A percentile compares a stretch with the other conserved stretches of the same genome.
phyloP scores from a whole-genome alignment of 35 echinoderm and acorn worm species.

The Heliocidaris erythrogramma region DNA sequence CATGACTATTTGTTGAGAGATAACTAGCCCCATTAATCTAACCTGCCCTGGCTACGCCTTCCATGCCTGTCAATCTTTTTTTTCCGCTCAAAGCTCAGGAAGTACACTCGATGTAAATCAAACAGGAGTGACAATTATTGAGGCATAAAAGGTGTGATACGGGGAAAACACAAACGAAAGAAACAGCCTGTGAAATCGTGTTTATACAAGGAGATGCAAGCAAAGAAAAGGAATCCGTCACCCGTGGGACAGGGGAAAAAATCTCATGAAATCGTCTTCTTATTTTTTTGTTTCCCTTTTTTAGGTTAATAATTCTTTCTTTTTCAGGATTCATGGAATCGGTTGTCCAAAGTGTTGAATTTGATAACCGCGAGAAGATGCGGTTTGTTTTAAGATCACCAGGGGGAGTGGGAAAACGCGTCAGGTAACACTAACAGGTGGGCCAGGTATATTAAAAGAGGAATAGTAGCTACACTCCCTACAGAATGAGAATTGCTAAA shows the following conservation, averaged over 20 bases:
- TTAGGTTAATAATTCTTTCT: neutral
- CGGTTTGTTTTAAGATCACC: neutral
- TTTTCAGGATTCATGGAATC: neutral
- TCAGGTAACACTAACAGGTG: neutral
- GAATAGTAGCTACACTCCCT: too few relatives aligned
- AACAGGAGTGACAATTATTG: conserved; percentile 4
- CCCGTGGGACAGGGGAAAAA: neutral
- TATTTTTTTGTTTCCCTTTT: neutral
- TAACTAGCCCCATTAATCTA: too few relatives aligned
- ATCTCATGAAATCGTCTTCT: neutral
- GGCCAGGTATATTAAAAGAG: neutral
- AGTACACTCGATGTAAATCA: neutral
- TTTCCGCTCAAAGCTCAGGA: neutral
- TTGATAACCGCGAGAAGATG: neutral
- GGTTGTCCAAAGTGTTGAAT: neutral
- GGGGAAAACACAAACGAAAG: neutral
- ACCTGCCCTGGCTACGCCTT: neutral
- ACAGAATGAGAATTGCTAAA: too few relatives aligned
- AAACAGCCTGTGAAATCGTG: conserved; percentile 7
- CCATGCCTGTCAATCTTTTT: neutral
- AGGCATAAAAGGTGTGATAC: neutral
- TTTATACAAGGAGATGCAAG: neutral
- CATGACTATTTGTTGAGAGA: too few relatives aligned
- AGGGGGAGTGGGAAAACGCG: neutral
- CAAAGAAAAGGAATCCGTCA: neutral